Base-by-base conservation (phyloP, 2,797 vertebrate genomes). In the Ciconia nigra region DNA sequence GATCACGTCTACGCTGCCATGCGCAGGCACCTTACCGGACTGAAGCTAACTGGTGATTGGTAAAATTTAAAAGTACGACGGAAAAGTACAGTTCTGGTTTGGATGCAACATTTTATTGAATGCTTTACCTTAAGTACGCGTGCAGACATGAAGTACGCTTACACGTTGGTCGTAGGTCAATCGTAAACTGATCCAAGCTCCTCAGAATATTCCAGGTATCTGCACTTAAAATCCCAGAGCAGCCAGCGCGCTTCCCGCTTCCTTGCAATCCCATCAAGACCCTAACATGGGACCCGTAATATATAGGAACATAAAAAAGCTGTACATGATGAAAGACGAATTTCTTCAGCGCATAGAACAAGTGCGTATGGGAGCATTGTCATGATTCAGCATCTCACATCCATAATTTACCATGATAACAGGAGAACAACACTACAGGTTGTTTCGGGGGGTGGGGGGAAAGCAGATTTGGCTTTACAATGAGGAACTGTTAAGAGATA, bases 11-110 rank as follows among this genome's bases (percentile, higher is more conserved):
- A 1, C 2, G 2, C 15, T 6, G 5, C 35, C 17, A 0, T 1
- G 2, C 3, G 0, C 26, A 8, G 55, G 54, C 31, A 3, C 0
- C 0, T 46, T 21, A 4, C 24, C 59, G 9, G 9, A 5, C 22
- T 11, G 31, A 73, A 28, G 9, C 14, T 42, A 11, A 4, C 0
- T 16, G 22, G 29, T 4, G 1, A 31, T 16, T 0, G 2, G 28
- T 31, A 31, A n/a, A 59, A 63, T 44, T 44, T 37, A 1, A 15
- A 61, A 22, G 21, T 52, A 15, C 1, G 1, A 25, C 3, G 2
- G 52, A 17, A 66, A 74, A 67, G 18, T 39, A 17, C 25, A 15
- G 0, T 28, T 78, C 54, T 25, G 17, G 37, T 35, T 81, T 42
- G 35, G 41, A 22, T 3, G 4, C 18, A 29, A 7, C 5, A 1